Percentiles rank a stretch among this genome's conserved stretches.
phyloP scores from a whole-genome alignment of 2,113 vertebrate genomes.

The Cariama cristata region DNA sequence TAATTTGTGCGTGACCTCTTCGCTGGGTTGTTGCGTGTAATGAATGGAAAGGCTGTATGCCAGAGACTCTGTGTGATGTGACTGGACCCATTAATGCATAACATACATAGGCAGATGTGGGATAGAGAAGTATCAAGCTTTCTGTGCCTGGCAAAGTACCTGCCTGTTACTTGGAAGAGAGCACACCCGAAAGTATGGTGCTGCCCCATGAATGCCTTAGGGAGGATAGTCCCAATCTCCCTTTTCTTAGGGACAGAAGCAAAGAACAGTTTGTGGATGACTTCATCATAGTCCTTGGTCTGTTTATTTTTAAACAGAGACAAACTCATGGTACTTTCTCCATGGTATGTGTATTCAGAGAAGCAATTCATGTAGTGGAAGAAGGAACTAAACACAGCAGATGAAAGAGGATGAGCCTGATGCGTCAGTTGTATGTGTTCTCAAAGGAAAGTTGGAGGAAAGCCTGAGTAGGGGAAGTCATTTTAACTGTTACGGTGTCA shows the following conservation, averaged over 20 bases:
- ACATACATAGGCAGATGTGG: background rate
- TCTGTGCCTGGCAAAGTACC: background rate
- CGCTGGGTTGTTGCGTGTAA: background rate
- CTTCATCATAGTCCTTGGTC: background rate
- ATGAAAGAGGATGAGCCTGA: background rate
- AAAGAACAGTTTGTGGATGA: background rate
- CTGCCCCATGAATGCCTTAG: accelerated
- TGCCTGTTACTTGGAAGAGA: background rate
- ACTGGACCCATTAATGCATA: background rate
- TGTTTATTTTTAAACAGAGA: background rate
- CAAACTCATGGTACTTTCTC: background rate
- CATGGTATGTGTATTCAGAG: background rate
- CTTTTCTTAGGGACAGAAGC: background rate
- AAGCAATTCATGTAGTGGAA: background rate
- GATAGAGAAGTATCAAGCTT: background rate
- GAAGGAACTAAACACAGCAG: background rate
- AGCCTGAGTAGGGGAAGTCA: background rate
- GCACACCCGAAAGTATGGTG: background rate
- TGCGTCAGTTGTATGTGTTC: background rate
- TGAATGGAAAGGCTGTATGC: background rate
- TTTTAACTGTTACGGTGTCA: background rate
- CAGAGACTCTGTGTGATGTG: background rate
- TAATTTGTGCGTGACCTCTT: accelerated
- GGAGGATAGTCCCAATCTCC: background rate
- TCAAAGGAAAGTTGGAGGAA: background rate